Base-by-base conservation (phyloP, 2,888 invertebrate species). In the Endomychus coccineus region DNA sequence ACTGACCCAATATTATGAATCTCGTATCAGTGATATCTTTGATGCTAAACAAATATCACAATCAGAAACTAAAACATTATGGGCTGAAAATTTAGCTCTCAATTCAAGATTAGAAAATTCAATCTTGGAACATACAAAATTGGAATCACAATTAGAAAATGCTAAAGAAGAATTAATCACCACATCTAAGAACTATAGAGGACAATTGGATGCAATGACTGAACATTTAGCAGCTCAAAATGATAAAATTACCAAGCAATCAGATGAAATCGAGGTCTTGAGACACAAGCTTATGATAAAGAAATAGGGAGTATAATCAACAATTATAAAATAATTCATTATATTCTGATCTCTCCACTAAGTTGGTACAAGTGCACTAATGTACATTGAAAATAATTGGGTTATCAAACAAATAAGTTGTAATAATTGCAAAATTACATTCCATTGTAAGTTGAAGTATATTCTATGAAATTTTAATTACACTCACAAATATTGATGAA, bases 201-300 rank as follows among this genome's bases (percentile, higher is more conserved):
- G 71, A 17, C 84, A 85, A 58, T 65, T 85, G 34, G 78, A 78
- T 52, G 79, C 79, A 39, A 80, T 85, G 78, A 82, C 80, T 47
- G 83, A 84, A 52, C 83, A 84, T 64, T 67, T 85, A 51, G 83
- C 83, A 11, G 75, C 77, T 33, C 76, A 84, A 71, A 83, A 83
- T 66, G 92, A 92, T 51, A 90, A 88, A 67, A 74, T 95, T 30
- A 79, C 91, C 13, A 66, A 68, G 34, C 86, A 88, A 58, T 81
- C 83, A 58, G 88, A 89, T 66, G 76, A 82, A 59, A 82, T 88
- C 49, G 79, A 85, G 50, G 72, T 73, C 44, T 66, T 83, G 17
- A 75, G 74, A 50, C 80, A 78, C 55, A 75, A 76, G 59, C 46
- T 38, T 16, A 27, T 28, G 21, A 28, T 30, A 10, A 38, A 34